Base-by-base conservation (phyloP, 2,113 vertebrate species). In the Ictidomys tridecemlineatus region DNA sequence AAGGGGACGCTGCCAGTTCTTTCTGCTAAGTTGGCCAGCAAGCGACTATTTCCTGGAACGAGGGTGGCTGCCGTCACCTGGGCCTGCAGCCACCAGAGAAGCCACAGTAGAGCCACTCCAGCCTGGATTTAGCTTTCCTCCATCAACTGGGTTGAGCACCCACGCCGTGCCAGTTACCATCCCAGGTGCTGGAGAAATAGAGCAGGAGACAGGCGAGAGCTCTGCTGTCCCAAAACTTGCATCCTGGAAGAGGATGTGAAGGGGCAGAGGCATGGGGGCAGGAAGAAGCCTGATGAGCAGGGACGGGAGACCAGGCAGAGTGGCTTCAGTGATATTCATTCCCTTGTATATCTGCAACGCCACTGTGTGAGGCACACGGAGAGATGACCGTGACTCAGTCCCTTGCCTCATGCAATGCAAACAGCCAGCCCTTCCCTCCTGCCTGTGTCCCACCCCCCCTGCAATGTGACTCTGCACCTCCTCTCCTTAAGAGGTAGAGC, bases 301-400 rank as follows among this genome's bases (percentile, higher is more conserved):
- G 17, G 83, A 51, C 48, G 11, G 16, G 70, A 65, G 24, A 48
- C 26, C 32, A 61, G 45, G 80, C 30, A 34, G 34, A 13, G 14
- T 32, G 32, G 53, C 58, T 7, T 26, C 11, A 22, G 24, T 13
- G 12, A 5, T 0, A 2, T 12, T 18, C n/a, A 9, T 16, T 32
- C 56, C 39, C 14, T 6, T 20, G 5, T 58, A 0, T 2, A 4
- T 30, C 80, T 48, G 7, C 4, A 24, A 42, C 26, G 37, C 22
- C 4, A 18, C 2, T 4, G 16, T 0, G 3, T 32, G 74, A 5
- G 30, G n/a, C 9, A 2, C 0, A 2, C 17, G 51, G 37, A 89
- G 30, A 34, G n/a, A 63, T 0, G 0, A 16, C 69, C 30, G 4
- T 0, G 37, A 39, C 51, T 70, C n/a, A 8, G 26, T 7, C 28